Evolutionary conservation across 2,888 invertebrate genomes (phyloP), one percentile per base, ranked within the genome.

Genomic region (Choreutis nemorana): DNA sequence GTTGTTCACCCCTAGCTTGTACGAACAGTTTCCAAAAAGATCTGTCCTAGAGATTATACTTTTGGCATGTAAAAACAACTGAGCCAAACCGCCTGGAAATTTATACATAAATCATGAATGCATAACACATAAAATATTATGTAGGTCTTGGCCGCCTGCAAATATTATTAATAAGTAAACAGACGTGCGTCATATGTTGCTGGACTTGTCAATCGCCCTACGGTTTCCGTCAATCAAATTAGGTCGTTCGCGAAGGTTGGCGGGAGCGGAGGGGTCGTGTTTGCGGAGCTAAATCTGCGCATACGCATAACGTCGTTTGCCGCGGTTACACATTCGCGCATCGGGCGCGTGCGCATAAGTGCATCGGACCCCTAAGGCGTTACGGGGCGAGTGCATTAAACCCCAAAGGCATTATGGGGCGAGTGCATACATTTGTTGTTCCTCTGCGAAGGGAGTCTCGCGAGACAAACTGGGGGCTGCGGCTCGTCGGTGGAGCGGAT

Each of bases 401-500:
- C 37, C 41, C 31, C 51, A 70, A 54, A 53, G n/a, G n/a, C n/a
- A n/a, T n/a, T n/a, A 84, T 84, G 85, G 86, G 86, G 68, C 88
- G 85, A 65, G 80, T 86, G 64, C 89, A 90, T 61, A 88, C 89
- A 59, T 83, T 91, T 62, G 84, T 87, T 52, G 85, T 92, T 54
- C 84, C 83, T 43, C 82, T 93, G 51, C 83, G 81, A 50, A 85
- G 92, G 45, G 86, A 87, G 50, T 83, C 84, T 52, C 82, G 83
- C 45, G 83, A 83, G 45, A 85, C 86, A 51, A 87, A 88, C 54
- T 94, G 93, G 93, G 94, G 94, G 35, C 89, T 94, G 50, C 86
- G 93, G 49, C 82, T 94, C 45, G 90, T 91, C 42, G 94, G 94
- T 48, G 93, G 93, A 48, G 84, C 89, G 42, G 93, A 94, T 81